Evolutionary conservation across 2,113 vertebrate genomes (phyloP), one percentile per base, ranked within the genome.

Genomic region (Hemibagrus wyckioides): DNA sequence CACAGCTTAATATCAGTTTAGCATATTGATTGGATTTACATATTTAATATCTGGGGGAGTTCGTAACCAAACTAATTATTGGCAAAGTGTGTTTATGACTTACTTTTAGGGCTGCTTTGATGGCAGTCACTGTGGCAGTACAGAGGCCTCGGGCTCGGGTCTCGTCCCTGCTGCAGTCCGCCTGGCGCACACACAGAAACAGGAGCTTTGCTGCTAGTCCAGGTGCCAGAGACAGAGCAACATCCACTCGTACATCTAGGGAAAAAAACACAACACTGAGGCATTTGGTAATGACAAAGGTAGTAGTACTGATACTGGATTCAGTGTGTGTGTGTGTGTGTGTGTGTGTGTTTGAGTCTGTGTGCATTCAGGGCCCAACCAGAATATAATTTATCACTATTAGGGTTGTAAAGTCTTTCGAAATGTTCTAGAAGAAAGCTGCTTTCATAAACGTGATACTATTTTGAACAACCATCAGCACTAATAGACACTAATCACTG

Each of bases 71-170:
- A n/a, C 8, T 82, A 23, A 41, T 59, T 25, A 61, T 41, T 41
- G 4, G 36, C 13, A 28, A 30, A 82, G 39, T 71, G 48, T 81
- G 23, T 39, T 59, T 73, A 41, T 54, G 4, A 7, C 30, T 82
- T 91, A 97, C 96, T 95, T 96, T 96, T 84, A 96, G 90, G 84
- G 94, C 92, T 10, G 92, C 90, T 92, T 96, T 96, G 88, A 96
- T 92, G 28, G 92, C 94, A 0, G 85, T 63, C 30, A 94, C 85
- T 3, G 92, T 86, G 0, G 94, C 81, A 0, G 85, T 56, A n/a
- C 95, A 94, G 36, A 97, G 93, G 0, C 94, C 93, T 59, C 30
- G 89, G 4, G 92, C 92, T 0, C 91, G 90, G 0, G 36, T 48
- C n/a, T 91, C 90, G 0, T 95, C 95, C 0, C 88, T 84, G 17